Evolutionary conservation across 1,140 invertebrate species (phyloP).

Genomic region (Drosophila equinoxialis): DNA sequence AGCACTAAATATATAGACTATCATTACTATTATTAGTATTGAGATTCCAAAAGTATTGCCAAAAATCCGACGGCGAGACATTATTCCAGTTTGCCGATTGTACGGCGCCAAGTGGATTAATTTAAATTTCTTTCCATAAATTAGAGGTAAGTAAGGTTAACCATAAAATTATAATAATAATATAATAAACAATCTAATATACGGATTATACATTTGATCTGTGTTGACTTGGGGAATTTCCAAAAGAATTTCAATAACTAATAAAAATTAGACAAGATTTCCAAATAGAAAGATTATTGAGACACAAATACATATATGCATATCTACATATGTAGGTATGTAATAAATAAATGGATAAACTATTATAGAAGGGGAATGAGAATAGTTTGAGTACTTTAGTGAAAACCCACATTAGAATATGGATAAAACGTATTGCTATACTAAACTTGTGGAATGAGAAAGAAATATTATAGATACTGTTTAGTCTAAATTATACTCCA

Average conservation of each 20-base stretch:
- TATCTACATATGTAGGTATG: too few relatives aligned
- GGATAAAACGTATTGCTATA: too few relatives aligned
- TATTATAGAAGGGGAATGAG: too few relatives aligned
- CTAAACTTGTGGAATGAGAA: too few relatives aligned
- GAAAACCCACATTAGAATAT: too few relatives aligned
- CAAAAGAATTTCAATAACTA: slow-evolving; percentile 2
- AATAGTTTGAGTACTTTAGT: too few relatives aligned
- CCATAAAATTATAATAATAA: slow-evolving; percentile 3
- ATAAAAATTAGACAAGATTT: background rate
- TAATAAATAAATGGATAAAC: too few relatives aligned
- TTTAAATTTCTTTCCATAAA: slow-evolving; percentile 60
- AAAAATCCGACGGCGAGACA: slow-evolving; percentile 30
- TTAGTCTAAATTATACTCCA: too few relatives aligned
- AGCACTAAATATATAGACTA: background rate
- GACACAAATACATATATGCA: too few relatives aligned
- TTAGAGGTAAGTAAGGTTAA: slow-evolving; percentile 54
- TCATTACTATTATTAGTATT: background rate
- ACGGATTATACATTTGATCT: slow-evolving; percentile 10
- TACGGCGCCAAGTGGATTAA: slow-evolving; percentile 71
- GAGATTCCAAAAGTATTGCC: background rate
- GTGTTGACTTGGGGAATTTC: slow-evolving; percentile 9
- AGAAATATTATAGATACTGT: too few relatives aligned
- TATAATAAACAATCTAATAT: background rate
- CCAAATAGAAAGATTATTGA: background rate
- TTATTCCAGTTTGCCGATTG: slow-evolving; percentile 41